Conservation (phyloP, 1,140 invertebrate genomes). For the Stegodyphus dumicola region DNA sequence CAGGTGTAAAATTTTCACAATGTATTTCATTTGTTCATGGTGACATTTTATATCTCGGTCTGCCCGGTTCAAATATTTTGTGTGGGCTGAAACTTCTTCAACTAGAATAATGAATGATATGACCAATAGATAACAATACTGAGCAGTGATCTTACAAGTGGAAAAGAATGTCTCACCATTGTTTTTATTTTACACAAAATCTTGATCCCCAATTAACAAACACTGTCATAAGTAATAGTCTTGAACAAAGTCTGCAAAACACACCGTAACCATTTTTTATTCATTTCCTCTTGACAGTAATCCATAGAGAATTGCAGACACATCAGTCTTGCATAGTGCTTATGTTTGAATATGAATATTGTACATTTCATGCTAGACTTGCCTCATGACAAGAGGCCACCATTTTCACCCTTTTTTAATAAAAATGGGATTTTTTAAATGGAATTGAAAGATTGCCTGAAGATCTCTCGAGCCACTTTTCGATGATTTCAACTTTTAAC, state of each 20-base stretch:
- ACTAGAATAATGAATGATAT: conserved; percentile 51
- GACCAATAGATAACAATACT: conserved; percentile 56
- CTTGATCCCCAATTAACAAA: conserved; percentile 50
- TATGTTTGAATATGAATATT: background rate
- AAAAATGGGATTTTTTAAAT: no score
- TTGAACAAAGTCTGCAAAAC: conserved; percentile 11
- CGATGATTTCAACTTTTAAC: background rate
- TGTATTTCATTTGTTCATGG: conserved; percentile 25
- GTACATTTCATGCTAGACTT: background rate
- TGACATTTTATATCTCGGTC: conserved; percentile 26
- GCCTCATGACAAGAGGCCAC: background rate
- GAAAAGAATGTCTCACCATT: conserved; percentile 24
- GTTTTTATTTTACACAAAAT: conserved; percentile 38
- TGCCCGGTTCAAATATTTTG: background rate
- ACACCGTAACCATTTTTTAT: background rate
- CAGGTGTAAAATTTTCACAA: conserved; percentile 41
- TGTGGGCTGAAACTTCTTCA: background rate
- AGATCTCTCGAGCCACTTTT: no score
- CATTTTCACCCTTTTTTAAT: no score
- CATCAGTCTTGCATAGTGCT: conserved; percentile 31
- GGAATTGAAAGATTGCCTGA: no score
- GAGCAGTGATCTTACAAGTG: conserved; percentile 36
- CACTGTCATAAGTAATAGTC: conserved; percentile 20
- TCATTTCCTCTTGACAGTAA: background rate
- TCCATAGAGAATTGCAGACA: background rate